Conservation (phyloP, 2,113 vertebrate genomes). For the Oryzias celebensis region DNA sequence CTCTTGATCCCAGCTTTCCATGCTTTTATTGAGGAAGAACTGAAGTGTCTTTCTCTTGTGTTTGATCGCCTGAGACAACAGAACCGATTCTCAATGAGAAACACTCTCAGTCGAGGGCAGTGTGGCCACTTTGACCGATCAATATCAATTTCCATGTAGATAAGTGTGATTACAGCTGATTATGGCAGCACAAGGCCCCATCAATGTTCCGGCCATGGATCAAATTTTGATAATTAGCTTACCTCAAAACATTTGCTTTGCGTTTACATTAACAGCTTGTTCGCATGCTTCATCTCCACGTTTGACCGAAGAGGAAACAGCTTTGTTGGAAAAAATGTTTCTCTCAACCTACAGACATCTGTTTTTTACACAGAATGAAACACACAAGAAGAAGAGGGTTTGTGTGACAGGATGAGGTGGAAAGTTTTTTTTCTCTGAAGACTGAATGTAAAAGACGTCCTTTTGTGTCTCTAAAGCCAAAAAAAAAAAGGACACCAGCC, state of each 20-base stretch:
- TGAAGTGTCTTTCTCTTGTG: conserved; percentile 16
- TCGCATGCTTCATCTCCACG: background rate
- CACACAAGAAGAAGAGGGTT: too few species aligned
- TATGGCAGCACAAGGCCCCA: conserved; percentile 42
- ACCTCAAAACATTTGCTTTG: conserved; percentile 27
- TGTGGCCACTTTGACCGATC: conserved; percentile 34
- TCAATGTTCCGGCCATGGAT: conserved; percentile 30
- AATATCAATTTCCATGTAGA: conserved; percentile 64
- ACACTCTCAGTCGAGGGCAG: conserved; percentile 3
- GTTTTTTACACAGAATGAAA: too few species aligned
- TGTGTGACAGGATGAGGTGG: too few species aligned
- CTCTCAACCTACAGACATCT: conserved; percentile 5
- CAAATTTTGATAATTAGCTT: conserved; percentile 45
- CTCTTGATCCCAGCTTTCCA: conserved; percentile 23
- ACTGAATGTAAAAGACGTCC: too few species aligned
- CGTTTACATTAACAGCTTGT: conserved; percentile 8
- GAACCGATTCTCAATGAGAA: conserved; percentile 5
- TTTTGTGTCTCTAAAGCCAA: too few species aligned
- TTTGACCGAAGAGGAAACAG: conserved; percentile 4
- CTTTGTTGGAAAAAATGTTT: background rate
- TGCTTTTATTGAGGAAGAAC: conserved; percentile 8
- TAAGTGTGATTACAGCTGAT: conserved; percentile 57
- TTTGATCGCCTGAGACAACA: conserved; percentile 2
- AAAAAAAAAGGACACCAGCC: too few species aligned
- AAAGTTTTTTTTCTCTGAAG: too few species aligned